Base-by-base conservation (phyloP, 92 coral and sea anemone genomes). In the Actinernus sp. region DNA sequence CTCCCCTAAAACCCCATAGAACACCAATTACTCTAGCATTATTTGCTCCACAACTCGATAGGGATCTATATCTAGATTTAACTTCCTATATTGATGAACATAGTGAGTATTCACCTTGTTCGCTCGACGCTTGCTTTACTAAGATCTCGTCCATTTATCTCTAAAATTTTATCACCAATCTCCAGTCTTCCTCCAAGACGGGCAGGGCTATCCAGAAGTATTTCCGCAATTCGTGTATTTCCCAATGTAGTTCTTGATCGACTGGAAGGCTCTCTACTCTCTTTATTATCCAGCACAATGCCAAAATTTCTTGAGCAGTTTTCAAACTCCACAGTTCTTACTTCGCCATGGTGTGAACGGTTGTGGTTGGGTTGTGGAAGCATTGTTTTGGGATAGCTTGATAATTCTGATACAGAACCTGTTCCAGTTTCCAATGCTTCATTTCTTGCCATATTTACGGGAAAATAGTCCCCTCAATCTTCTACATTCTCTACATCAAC, bases 271-370 rank as follows among this genome's bases (percentile, higher is more conserved):
- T 41, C 58, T 37, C 51, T 74, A 12, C 52, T 77, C 55, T 34
- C 71, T 47, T 65, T 76, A 49, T 81, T 86, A 51, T 80, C 83
- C 26, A 90, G 67, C 25, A 55, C 56, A 44, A 90, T 68, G 34
- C 97, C 97, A 73, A 90, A 90, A 63, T 81, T 76, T 9, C 81
- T 49, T 11, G 94, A 66, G 64, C 97, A 87, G 13, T 75, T 81
- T 46, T 92, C 84, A 65, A 92, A 88, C 69, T 88, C 92, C 37
- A 81, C 73, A 33, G 74, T 58, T 30, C 50, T 48, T 11, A 68
- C 50, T 49, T 62, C 85, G 39, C 56, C 82, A 63, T n/a, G n/a
- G n/a, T n/a, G n/a, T n/a, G n/a, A n/a, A n/a, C n/a, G n/a, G n/a
- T n/a, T n/a, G n/a, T n/a, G n/a, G n/a, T n/a, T n/a, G n/a, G n/a